Evolutionary conservation across 2,888 invertebrate species (phyloP).

Genomic region (Tiliacea citrago): DNA sequence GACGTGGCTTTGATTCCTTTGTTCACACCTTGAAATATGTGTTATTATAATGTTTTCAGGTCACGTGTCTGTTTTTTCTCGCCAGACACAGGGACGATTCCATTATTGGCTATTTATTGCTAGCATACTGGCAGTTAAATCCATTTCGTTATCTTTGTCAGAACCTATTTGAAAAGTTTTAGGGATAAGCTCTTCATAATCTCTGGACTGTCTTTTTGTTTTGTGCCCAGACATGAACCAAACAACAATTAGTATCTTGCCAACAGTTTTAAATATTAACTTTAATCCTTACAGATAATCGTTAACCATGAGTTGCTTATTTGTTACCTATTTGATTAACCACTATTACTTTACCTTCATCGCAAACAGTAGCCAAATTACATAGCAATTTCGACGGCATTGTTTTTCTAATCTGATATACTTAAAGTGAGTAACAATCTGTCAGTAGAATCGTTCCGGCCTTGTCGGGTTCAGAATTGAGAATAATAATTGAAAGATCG

Average conservation of each 20-base stretch:
- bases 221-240: not conserved
- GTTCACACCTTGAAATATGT: constrained; percentile 59
- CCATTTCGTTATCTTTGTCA: not conserved
- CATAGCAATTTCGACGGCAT: constrained; percentile 68
- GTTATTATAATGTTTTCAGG: constrained; percentile 59
- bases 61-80: constrained; percentile 60
- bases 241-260: not conserved
- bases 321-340: constrained; percentile 59
- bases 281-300: constrained; percentile 49
- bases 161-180: not conserved
- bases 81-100: constrained; percentile 22
- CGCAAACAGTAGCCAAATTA: constrained; percentile 69
- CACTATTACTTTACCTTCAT: constrained; percentile 64
- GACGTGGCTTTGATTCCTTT: constrained; percentile 69
- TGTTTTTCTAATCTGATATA: constrained; percentile 77
- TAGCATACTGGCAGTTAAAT: not conserved
- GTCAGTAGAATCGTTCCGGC: constrained; percentile 76
- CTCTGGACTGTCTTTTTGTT: not conserved
- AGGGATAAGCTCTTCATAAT: not conserved
- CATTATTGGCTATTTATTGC: not conserved
- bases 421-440: constrained; percentile 76
- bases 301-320: constrained; percentile 48
- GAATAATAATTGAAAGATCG: constrained; percentile 86
- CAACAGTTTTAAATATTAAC: constrained; percentile 23
- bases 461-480: constrained; percentile 84